These are phyloP conservation scores for Nephrotoma appendiculata DNA, from an alignment of 2,888 invertebrate genomes.

Conservation along the genomic window DNA sequence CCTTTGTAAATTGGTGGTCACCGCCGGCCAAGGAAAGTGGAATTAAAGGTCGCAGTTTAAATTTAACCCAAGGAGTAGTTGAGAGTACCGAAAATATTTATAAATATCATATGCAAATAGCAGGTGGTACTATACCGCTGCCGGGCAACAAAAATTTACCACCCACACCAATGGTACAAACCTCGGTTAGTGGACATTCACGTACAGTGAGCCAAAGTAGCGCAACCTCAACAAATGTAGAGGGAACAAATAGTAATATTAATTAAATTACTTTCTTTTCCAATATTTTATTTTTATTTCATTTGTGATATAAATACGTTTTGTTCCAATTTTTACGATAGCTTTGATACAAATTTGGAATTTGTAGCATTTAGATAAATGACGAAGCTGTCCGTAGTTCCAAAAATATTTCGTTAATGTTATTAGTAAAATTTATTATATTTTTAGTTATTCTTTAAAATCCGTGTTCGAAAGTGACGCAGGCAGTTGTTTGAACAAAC, in stretches of 20 bases:
- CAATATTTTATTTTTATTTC: not conserved
- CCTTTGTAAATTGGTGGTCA: slow-evolving; percentile 93
- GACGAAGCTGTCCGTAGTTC: not conserved
- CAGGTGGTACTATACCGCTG: slow-evolving; percentile 39
- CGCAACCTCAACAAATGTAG: slow-evolving; percentile 18
- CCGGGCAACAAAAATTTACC: slow-evolving; percentile 44
- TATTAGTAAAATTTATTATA: not conserved
- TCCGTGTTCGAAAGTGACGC: not conserved
- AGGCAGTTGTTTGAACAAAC: not conserved
- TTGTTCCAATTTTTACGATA: not conserved
- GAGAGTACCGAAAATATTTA: slow-evolving; percentile 69
- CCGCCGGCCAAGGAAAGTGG: slow-evolving; percentile 66
- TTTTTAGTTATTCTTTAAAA: not conserved
- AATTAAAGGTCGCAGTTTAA: slow-evolving; percentile 68
- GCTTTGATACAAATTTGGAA: not conserved
- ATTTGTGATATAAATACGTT: not conserved
- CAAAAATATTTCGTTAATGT: not conserved
- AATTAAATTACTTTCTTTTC: not conserved
- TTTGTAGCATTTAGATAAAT: not conserved
- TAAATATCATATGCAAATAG: slow-evolving; percentile 64
- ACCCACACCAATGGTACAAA: slow-evolving; percentile 53
- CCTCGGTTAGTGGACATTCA: slow-evolving; percentile 47
- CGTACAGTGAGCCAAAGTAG: slow-evolving; percentile 47
- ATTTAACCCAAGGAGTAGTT: slow-evolving; percentile 62
- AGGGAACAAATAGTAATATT: not conserved